Evolutionary conservation across 2,797 vertebrate genomes (phyloP), one percentile per base, ranked within the genome.

Genomic region (Sebastes goodei): DNA sequence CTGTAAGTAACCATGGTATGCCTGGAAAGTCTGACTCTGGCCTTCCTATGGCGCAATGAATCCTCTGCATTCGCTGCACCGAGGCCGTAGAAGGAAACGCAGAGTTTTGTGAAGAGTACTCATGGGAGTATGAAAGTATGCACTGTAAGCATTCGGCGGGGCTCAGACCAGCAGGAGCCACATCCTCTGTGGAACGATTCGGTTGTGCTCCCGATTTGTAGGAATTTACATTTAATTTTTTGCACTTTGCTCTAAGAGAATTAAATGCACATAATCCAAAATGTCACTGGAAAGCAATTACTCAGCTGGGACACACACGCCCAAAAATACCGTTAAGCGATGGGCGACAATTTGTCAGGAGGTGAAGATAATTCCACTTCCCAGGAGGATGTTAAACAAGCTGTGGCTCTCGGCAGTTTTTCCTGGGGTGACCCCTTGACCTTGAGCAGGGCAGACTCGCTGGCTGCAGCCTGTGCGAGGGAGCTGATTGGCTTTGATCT

Each of bases 401-500:
- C 89, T 82, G 82, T 87, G 73, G 87, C 90, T 88, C 86, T 90
- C 79, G 74, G 88, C 82, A 82, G 89, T 92, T 92, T 94, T 88
- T 83, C 92, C 93, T 81, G 60, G 71, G 74, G 60, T 86, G 93
- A 96, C 93, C 95, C 95, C 86, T 88, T 92, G 83, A 94, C 94
- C 94, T 92, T 76, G 84, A 91, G 70, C 77, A 59, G 92, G 89
- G 92, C 81, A 94, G 94, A 95, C 95, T 93, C 70, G 3, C 92
- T 95, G 95, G 94, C 95, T 93, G 85, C 90, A 85, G 84, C 86
- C 94, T 86, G 92, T 76, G 86, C 76, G 55, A 94, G 89, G 94
- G 95, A 95, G 94, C 93, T 92, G 94, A 96, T 94, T 93, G 93
- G 92, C 95, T 96, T 96, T 96, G 95, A 96, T 96, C 94, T 94